Evolutionary conservation across 2,113 vertebrate species (phyloP).

Genomic region (Tangachromis dhanisi): DNA sequence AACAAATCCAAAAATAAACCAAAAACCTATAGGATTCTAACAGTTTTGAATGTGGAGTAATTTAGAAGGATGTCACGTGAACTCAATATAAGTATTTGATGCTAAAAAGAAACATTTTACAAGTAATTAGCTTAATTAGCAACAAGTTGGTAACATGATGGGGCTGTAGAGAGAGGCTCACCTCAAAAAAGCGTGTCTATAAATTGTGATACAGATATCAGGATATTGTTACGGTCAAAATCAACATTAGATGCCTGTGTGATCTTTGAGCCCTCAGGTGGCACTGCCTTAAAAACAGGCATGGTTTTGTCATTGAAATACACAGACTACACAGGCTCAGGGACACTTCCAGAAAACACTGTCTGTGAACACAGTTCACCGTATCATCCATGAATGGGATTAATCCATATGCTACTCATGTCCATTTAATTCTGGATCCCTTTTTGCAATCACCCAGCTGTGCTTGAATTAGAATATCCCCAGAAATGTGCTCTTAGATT

Average conservation of each 20-base stretch:
- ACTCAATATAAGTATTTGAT: neutral
- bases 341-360: neutral
- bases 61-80: neutral
- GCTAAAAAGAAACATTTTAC: neutral
- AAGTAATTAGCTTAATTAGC: neutral
- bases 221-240: neutral
- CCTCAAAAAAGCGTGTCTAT: accelerated
- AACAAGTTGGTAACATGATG: neutral
- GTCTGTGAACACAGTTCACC: accelerated
- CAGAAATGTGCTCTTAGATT: neutral
- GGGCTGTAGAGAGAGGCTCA: neutral
- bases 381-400: neutral
- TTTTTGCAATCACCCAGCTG: neutral
- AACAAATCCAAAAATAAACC: neutral
- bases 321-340: neutral
- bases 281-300: neutral
- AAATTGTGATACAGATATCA: neutral
- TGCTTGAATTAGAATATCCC: neutral
- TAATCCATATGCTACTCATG: neutral
- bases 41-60: neutral
- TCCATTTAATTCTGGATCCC: neutral
- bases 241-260: neutral
- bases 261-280: accelerated
- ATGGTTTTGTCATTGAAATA: neutral
- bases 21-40: neutral